Conservation (phyloP, 2,888 invertebrate species). For the Parascotia fuliginaria region DNA sequence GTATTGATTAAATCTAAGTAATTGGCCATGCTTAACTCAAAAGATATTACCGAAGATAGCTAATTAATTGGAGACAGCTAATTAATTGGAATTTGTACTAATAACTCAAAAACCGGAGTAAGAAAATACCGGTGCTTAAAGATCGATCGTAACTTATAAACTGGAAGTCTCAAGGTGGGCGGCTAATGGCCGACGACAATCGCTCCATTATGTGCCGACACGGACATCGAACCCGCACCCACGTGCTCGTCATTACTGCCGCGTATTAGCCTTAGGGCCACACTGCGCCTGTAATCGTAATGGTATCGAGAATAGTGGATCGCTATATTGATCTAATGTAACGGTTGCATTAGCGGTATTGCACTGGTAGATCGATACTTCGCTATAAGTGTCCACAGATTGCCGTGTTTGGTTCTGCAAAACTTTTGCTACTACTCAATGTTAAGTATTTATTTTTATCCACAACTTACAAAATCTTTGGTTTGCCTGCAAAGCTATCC, state of each 20-base stretch:
- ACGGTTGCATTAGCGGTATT: background rate
- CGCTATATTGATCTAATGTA: slow-evolving; percentile 9
- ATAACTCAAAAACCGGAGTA: too few species aligned
- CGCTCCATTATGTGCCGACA: slow-evolving; percentile 67
- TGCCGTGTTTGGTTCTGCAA: too few species aligned
- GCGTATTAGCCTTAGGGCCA: slow-evolving; percentile 33
- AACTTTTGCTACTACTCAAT: too few species aligned
- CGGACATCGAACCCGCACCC: slow-evolving; percentile 78
- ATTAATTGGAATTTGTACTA: too few species aligned
- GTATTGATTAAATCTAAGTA: too few species aligned
- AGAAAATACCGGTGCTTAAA: slow-evolving; percentile 2
- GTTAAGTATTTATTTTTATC: too few species aligned
- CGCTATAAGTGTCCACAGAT: too few species aligned
- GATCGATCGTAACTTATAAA: slow-evolving; percentile 36
- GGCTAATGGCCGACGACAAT: slow-evolving; percentile 67
- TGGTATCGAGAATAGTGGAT: slow-evolving; percentile 21
- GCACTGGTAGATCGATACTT: background rate
- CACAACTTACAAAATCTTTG: too few species aligned
- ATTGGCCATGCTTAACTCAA: too few species aligned
- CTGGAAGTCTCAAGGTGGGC: slow-evolving; percentile 57
- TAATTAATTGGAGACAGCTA: too few species aligned
- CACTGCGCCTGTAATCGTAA: slow-evolving; percentile 28
- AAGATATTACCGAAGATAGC: too few species aligned
- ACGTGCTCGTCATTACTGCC: slow-evolving; percentile 60
- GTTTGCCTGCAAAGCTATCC: too few species aligned